Conservation (phyloP, 2,888 invertebrate genomes). For the Tachina fera region DNA sequence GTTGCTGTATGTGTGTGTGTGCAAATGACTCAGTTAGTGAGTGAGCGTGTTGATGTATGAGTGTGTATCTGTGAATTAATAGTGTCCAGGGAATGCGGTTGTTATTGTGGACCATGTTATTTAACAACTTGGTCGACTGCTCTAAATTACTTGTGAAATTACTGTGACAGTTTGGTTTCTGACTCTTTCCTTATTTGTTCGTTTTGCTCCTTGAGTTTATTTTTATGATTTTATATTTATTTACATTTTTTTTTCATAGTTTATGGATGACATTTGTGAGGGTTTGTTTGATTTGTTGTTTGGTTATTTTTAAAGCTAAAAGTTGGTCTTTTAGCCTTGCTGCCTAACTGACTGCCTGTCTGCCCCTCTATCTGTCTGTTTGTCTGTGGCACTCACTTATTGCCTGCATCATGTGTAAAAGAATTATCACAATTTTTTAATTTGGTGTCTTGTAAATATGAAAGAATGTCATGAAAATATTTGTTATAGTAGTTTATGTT, state of each 20-base stretch:
- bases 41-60: slow-evolving; percentile 29
- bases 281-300: slow-evolving; percentile 72
- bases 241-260: slow-evolving; percentile 58
- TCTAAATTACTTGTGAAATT: slow-evolving; percentile 75
- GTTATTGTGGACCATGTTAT: slow-evolving; percentile 64
- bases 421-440: slow-evolving; percentile 69
- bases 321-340: slow-evolving; percentile 7
- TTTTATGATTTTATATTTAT: slow-evolving; percentile 53
- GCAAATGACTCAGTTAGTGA: slow-evolving; percentile 15
- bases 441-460: slow-evolving; percentile 64
- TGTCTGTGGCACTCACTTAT: slow-evolving; percentile 11
- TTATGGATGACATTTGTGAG: slow-evolving; percentile 72
- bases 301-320: slow-evolving; percentile 58
- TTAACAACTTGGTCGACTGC: slow-evolving; percentile 71
- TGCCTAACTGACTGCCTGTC: neutral
- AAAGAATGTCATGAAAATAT: slow-evolving; percentile 57
- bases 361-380: neutral
- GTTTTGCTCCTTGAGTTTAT: slow-evolving; percentile 43
- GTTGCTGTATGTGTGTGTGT: neutral
- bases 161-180: slow-evolving; percentile 72
- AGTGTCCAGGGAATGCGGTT: slow-evolving; percentile 64
- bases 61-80: slow-evolving; percentile 56
- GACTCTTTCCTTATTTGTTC: slow-evolving; percentile 29
- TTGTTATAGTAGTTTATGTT: slow-evolving; percentile 16
- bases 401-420: slow-evolving; percentile 46